Base-by-base conservation (phyloP, 2,888 invertebrate genomes). In the Eulithis prunata region DNA sequence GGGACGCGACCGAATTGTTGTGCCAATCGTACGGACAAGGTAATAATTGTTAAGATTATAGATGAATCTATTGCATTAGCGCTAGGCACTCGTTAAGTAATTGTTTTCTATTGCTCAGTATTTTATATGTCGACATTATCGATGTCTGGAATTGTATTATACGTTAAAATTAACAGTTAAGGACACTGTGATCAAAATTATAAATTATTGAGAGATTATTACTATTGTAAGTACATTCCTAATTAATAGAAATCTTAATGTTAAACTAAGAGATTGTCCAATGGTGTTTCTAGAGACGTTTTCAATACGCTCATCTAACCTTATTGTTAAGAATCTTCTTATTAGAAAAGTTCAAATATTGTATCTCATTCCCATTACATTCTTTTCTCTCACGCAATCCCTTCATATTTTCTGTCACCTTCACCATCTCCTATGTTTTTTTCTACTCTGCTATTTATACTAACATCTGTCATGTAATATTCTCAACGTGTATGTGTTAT, bases 191-290 rank as follows among this genome's bases (percentile, higher is more conserved):
- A 93, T 93, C 90, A 89, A 92, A 92, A 92, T 93, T 93, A 92
- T 92, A 90, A 91, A 93, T 90, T 92, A 92, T 91, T 91, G 90
- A 93, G 91, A 93, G 91, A 92, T 92, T 93, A 91, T 91, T 88
- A 90, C 86, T 81, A 90, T 85, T 89, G 84, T 92, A 92, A 90
- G 88, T 89, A 93, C 91, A 93, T 91, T 92, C 92, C 92, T 91
- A 90, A 88, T 81, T 77, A 85, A 87, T 88, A 90, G 86, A 89
- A 87, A 88, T 88, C 86, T 81, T 88, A 88, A 89, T 88, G 89
- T 90, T 89, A 86, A 64, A 69, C 49, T 82, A 83, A 83, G 81
- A 85, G 82, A 84, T 87, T 88, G 87, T 89, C 88, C 87, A 84
- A 81, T 80, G 81, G 75, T 78, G 78, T 77, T 69, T 66, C 7